A percentile compares a stretch with the other conserved stretches of the same genome.
These are phyloP conservation scores for Trachelus troglodyta DNA, from an alignment of 2,888 invertebrate genomes.

Conservation along the genomic window DNA sequence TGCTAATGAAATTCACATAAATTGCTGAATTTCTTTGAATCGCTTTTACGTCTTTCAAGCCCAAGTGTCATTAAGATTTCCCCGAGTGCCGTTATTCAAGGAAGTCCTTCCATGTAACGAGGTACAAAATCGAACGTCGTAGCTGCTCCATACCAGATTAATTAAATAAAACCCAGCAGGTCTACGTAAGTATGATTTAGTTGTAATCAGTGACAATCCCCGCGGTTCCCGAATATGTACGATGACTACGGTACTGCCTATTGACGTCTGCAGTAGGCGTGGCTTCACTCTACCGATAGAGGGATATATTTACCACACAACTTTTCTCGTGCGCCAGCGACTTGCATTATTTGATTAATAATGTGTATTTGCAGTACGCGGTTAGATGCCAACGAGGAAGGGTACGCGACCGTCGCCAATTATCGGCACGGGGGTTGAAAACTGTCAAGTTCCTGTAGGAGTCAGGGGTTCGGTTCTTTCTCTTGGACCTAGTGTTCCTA, in stretches of 20 bases:
- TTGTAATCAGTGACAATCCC: not conserved
- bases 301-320: conserved; percentile 58
- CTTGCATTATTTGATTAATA: conserved; percentile 53
- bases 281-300: conserved; percentile 54
- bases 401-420: conserved; percentile 46
- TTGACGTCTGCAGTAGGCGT: conserved; percentile 67
- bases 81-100: not conserved
- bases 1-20: not conserved
- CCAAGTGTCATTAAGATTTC: not conserved
- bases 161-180: not conserved
- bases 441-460: not conserved
- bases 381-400: conserved; percentile 51
- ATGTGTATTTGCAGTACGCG: conserved; percentile 55
- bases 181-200: not conserved
- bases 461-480: not conserved
- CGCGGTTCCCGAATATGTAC: not conserved
- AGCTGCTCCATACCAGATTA: not conserved
- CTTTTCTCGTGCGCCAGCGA: conserved; percentile 37
- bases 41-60: not conserved
- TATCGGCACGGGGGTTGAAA: conserved; percentile 51
- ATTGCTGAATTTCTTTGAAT: not conserved
- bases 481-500: not conserved
- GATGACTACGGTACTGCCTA: conserved; percentile 58
- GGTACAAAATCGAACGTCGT: not conserved
- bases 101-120: not conserved